Evolutionary conservation across 2,113 vertebrate genomes (phyloP).

Genomic region (Patagioenas fasciata): DNA sequence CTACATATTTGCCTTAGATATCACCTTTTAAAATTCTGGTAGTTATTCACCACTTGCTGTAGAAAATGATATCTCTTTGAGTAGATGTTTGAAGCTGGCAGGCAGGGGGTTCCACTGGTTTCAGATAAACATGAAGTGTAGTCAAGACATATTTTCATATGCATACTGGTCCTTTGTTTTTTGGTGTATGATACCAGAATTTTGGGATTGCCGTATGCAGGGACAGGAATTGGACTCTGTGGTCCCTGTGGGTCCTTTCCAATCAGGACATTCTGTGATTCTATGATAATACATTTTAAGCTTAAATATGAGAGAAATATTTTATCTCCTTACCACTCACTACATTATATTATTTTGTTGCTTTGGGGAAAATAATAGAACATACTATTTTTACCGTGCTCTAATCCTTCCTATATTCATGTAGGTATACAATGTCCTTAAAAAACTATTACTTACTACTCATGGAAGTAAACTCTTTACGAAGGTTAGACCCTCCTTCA

Average conservation of each 20-base stretch:
- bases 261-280: no score
- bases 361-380: not conserved
- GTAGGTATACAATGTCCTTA: not conserved
- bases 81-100: not conserved
- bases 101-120: not conserved
- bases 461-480: not conserved
- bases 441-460: not conserved
- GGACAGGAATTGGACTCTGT: no score
- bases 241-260: no score
- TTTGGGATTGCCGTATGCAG: no score
- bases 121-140: not conserved
- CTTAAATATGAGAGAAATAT: not conserved
- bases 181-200: not conserved
- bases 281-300: not conserved
- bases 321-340: not conserved
- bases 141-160: not conserved
- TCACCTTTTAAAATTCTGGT: not conserved
- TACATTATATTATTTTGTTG: not conserved
- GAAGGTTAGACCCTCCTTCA: not conserved
- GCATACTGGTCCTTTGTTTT: not conserved
- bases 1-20: slow-evolving; percentile 30
- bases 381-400: not conserved
- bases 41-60: not conserved
- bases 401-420: not conserved
- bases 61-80: not conserved